Percentiles rank a stretch among this genome's conserved stretches.
phyloP scores from a whole-genome alignment of 2,888 invertebrate species.

The Lapara coniferarum region DNA sequence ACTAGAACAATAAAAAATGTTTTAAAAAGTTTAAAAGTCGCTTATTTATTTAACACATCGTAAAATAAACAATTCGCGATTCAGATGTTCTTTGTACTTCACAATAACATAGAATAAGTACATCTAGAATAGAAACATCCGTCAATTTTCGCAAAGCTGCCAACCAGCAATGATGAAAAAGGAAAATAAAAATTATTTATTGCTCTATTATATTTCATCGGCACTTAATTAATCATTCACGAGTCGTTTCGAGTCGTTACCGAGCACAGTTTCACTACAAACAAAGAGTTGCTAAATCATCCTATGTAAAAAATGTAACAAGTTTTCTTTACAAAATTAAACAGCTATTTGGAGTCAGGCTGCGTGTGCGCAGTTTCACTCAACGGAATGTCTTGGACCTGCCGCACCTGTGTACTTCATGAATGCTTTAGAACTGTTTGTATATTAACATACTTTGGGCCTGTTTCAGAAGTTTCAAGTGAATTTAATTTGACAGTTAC shows the following conservation, averaged over 20 bases:
- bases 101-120: neutral
- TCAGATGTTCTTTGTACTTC: too few relatives aligned
- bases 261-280: neutral
- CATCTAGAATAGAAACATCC: neutral
- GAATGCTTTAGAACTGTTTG: neutral
- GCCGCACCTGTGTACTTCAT: neutral
- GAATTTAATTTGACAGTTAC: too few relatives aligned
- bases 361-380: constrained; percentile 60
- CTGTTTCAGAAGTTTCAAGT: too few relatives aligned
- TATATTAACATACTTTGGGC: too few relatives aligned
- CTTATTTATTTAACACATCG: too few relatives aligned
- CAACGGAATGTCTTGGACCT: neutral
- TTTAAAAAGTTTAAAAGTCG: too few relatives aligned
- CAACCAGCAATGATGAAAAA: neutral
- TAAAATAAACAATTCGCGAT: too few relatives aligned
- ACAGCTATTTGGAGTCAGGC: constrained; percentile 55
- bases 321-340: constrained; percentile 15
- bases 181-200: constrained; percentile 13
- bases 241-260: neutral
- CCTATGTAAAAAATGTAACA: constrained; percentile 6
- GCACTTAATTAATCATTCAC: constrained; percentile 9
- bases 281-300: constrained; percentile 7
- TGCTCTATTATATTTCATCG: neutral
- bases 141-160: constrained; percentile 1
- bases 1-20: too few relatives aligned